phyloP scores from a whole-genome alignment of 2,797 vertebrate species.

The Falco berigora region DNA sequence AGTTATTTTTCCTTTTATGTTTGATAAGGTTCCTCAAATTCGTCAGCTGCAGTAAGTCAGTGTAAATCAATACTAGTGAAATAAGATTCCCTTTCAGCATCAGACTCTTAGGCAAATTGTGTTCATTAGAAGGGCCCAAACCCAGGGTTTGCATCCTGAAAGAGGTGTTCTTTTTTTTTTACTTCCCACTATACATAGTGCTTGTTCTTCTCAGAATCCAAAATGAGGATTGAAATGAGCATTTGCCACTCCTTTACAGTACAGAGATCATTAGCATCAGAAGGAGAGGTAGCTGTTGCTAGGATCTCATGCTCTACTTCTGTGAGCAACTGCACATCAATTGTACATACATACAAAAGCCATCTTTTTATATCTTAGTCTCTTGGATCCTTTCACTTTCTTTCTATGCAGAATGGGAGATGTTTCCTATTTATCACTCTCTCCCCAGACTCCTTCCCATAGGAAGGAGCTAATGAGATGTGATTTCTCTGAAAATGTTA shows the following conservation, averaged over 20 bases:
- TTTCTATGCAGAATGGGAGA: conserved; percentile 2
- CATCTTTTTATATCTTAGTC: not conserved
- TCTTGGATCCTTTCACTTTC: not conserved
- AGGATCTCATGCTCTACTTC: not conserved
- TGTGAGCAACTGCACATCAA: not conserved
- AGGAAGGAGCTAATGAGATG: not conserved
- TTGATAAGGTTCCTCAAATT: not conserved
- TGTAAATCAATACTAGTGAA: not conserved
- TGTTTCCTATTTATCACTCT: not conserved
- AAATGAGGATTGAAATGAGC: not conserved
- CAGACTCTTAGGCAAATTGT: not conserved
- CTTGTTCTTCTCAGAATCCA: not conserved
- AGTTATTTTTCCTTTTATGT: not conserved
- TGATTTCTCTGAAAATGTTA: not conserved
- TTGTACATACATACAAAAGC: not conserved
- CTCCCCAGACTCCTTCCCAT: not conserved
- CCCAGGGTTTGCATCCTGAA: not conserved
- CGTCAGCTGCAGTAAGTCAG: not conserved
- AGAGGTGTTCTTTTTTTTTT: not conserved
- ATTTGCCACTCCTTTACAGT: not conserved
- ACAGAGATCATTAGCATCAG: not conserved
- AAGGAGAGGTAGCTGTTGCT: not conserved
- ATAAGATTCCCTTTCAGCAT: not conserved
- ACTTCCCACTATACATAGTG: not conserved
- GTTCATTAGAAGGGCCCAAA: not conserved